Evolutionary conservation across 2,797 vertebrate genomes (phyloP), one percentile per base, ranked within the genome.

Genomic region (Hephaestus fuliginosus): DNA sequence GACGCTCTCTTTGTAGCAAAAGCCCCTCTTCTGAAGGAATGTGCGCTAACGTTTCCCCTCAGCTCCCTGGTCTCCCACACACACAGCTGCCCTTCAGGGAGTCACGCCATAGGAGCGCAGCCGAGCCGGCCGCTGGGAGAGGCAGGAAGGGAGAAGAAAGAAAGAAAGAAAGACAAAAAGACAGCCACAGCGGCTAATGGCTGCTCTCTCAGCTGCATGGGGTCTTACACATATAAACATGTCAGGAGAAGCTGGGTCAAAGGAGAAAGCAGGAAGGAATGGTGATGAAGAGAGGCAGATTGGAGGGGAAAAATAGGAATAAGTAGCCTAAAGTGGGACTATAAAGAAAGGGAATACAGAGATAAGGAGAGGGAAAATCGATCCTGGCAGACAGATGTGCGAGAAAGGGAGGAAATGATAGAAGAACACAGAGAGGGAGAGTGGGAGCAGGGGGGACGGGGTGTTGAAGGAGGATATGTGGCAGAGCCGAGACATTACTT

Each of bases 61-160:
- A 43, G 58, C 82, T 89, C 83, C 82, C 81, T 75, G 74, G 55
- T 83, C 90, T 88, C 90, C 81, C 89, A 91, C 88, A 90, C 84
- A 92, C 86, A 89, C 89, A 92, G 89, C 92, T 91, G 91, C 90
- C 89, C 90, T 87, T 91, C 86, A 86, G 88, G 86, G 86, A 81
- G 77, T 74, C 87, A 87, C 62, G 78, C 84, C 91, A 89, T 78
- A 78, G 60, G 84, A 84, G 71, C 76, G 82, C 86, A 80, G 81
- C 69, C 43, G 46, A 80, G 70, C 58, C 48, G 58, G 71, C 78
- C 62, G 25, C 71, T 33, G 78, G 78, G 78, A 83, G 72, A 81
- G 46, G 51, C 49, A 36, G 39, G 74, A 28, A 76, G 46, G 57
- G 28, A 83, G 58, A 71, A 72, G 68, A 75, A 77, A 71, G 60